phyloP scores from a whole-genome alignment of 1,140 invertebrate species.

The Pseudomyrmex sp. region DNA sequence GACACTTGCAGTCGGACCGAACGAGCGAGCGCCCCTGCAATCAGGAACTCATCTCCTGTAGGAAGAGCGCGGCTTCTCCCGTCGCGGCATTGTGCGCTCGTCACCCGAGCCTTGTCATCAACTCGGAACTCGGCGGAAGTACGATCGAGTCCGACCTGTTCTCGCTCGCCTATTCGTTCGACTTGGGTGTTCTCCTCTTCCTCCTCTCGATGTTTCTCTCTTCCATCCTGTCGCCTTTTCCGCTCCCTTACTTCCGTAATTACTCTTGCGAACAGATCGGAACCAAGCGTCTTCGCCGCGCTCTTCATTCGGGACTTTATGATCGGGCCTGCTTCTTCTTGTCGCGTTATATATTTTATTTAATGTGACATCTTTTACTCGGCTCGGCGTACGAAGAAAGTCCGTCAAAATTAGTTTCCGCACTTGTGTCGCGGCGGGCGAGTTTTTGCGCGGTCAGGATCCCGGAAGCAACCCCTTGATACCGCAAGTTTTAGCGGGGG shows the following conservation, averaged over 20 bases:
- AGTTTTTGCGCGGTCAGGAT: conserved; percentile 8
- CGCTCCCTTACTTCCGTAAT: conserved; percentile 18
- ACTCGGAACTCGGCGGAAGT: conserved; percentile 50
- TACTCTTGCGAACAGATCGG: conserved; percentile 31
- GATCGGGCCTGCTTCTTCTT: not conserved
- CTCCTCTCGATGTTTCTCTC: not conserved
- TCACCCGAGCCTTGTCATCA: conserved; percentile 42
- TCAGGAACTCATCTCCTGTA: conserved; percentile 52
- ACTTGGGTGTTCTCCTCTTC: not conserved
- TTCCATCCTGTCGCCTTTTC: conserved; percentile 19
- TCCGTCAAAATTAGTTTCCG: conserved; percentile 12
- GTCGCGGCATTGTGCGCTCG: conserved; percentile 28
- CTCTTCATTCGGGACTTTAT: conserved; percentile 1
- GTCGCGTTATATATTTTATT: not conserved
- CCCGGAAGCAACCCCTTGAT: conserved; percentile 14
- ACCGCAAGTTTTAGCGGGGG: not conserved
- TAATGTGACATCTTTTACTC: too few relatives aligned
- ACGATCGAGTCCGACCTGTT: conserved; percentile 16
- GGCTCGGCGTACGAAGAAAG: not conserved
- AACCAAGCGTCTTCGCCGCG: conserved; percentile 7
- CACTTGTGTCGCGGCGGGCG: not conserved
- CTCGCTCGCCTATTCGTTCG: not conserved
- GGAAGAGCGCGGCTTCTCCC: conserved; percentile 12
- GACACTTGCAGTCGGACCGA: conserved; percentile 27
- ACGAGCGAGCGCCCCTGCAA: conserved; percentile 8